Evolutionary conservation across 2,113 vertebrate species (phyloP).

Genomic region (Tringa solitaria): DNA sequence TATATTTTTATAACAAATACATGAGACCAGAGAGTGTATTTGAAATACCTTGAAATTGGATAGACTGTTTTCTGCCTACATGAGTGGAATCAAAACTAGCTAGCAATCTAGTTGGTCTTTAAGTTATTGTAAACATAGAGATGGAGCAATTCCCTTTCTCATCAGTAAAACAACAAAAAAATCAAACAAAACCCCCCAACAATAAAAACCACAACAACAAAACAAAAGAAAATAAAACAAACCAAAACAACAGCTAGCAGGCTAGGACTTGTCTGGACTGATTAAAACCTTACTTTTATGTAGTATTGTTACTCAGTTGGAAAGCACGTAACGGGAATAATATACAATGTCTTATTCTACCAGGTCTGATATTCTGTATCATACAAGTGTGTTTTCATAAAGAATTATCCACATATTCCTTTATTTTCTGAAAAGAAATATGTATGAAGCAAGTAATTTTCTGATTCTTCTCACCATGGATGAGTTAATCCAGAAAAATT

Average conservation of each 20-base stretch:
- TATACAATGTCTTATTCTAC: not conserved
- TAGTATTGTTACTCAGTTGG: not conserved
- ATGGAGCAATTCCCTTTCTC: not conserved
- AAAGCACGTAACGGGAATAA: not conserved
- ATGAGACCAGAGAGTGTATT: not conserved
- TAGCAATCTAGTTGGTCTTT: not conserved
- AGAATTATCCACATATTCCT: not conserved
- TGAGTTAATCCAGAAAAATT: not conserved
- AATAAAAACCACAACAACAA: not conserved
- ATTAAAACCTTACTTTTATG: not conserved
- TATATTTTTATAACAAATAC: not conserved
- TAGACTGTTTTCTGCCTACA: not conserved
- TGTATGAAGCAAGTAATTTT: not conserved
- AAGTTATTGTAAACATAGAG: not conserved
- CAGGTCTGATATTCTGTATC: not conserved
- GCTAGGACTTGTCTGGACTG: not conserved
- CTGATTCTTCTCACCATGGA: not conserved
- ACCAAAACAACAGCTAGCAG: not conserved
- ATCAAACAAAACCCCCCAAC: too few species aligned
- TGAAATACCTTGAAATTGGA: not conserved
- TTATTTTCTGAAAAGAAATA: not conserved
- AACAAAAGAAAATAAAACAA: too few species aligned
- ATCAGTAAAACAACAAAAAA: not conserved
- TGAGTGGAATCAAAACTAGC: not conserved
- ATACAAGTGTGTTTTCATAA: not conserved